Conservation (phyloP, 2,113 vertebrate genomes). For the Microtus pennsylvanicus region DNA sequence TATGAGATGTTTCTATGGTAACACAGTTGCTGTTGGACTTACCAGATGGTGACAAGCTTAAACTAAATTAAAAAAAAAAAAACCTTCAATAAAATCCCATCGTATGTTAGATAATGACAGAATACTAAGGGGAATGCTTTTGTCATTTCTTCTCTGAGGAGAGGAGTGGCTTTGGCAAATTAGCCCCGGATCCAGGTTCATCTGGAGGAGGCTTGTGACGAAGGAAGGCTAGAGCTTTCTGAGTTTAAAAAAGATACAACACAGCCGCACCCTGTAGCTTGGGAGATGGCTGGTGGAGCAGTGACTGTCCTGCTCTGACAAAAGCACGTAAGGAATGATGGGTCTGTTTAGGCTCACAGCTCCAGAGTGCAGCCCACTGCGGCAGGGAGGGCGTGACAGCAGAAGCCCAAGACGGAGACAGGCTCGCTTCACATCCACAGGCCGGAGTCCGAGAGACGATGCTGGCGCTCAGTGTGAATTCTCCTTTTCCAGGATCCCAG, state of each 20-base stretch:
- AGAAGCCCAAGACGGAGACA: not conserved
- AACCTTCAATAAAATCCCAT: not conserved
- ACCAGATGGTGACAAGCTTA: not conserved
- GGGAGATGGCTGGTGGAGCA: not conserved
- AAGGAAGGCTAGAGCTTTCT: not conserved
- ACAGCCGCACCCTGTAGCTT: not conserved
- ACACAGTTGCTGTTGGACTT: not conserved
- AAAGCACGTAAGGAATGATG: not conserved
- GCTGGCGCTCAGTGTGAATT: not conserved
- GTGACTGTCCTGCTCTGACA: not conserved
- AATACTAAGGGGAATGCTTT: not conserved
- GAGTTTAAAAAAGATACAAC: not conserved
- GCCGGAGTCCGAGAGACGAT: not conserved
- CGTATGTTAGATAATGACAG: not conserved
- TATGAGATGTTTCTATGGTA: not conserved
- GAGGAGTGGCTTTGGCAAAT: not conserved
- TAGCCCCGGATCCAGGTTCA: not conserved
- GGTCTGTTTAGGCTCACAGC: not conserved
- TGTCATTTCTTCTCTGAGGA: not conserved
- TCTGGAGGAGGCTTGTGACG: not conserved
- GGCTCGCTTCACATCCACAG: not conserved
- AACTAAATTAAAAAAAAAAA: not conserved
- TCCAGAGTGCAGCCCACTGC: not conserved
- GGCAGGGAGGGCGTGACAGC: not conserved
- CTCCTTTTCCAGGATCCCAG: not conserved